Percentiles rank a stretch among this genome's conserved stretches.
Conservation (phyloP, 2,797 vertebrate species). For the Rhinichthys osculus region DNA sequence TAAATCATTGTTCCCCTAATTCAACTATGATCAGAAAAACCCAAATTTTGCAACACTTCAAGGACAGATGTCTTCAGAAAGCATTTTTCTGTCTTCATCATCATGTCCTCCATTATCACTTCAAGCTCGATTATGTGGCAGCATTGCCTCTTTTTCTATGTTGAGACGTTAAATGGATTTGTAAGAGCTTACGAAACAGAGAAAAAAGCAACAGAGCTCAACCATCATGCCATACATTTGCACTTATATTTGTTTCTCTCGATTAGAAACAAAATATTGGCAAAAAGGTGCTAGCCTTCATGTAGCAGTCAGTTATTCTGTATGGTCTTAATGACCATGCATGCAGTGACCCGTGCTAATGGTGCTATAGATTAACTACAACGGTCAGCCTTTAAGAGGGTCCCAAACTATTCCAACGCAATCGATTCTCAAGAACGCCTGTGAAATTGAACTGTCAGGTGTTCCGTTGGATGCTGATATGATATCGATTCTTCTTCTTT, state of each 20-base stretch:
- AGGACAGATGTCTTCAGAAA: constrained; percentile 13
- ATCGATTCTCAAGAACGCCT: constrained; percentile 80
- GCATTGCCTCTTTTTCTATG: background rate
- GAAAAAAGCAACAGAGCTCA: constrained; percentile 25
- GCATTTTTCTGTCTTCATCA: constrained; percentile 10
- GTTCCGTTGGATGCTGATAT: constrained; percentile 82
- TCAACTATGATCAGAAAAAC: constrained; percentile 20
- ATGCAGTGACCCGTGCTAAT: constrained; percentile 71
- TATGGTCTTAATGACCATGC: constrained; percentile 70
- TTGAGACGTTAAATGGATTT: constrained; percentile 18
- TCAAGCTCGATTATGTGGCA: background rate
- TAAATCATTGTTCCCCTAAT: constrained; percentile 34
- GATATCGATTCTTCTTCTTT: constrained; percentile 80
- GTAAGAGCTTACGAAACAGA: background rate
- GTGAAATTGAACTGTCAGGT: constrained; percentile 88
- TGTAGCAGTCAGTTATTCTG: constrained; percentile 73
- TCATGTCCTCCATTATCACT: constrained; percentile 10
- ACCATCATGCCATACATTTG: constrained; percentile 56
- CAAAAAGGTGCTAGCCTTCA: constrained; percentile 62
- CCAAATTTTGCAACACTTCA: constrained; percentile 5
- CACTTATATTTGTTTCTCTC: constrained; percentile 70
- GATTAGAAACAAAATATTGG: constrained; percentile 64
- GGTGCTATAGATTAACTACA: constrained; percentile 73
- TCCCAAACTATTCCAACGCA: constrained; percentile 77
- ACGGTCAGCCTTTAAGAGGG: constrained; percentile 71